These are phyloP conservation scores for Troides helena DNA, from an alignment of 2,888 invertebrate species.

Conservation along the genomic window DNA sequence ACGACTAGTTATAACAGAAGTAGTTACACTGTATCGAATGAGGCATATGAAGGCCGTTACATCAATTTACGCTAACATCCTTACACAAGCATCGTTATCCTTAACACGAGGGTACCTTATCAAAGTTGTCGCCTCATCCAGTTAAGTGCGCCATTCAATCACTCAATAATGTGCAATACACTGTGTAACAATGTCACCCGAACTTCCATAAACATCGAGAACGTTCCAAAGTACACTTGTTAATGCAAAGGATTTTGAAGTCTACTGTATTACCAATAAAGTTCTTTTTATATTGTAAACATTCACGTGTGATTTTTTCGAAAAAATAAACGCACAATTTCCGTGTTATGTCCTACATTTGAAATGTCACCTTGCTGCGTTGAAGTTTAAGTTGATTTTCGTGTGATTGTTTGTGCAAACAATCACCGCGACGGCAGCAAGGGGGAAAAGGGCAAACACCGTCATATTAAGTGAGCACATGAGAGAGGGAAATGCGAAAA, in stretches of 20 bases:
- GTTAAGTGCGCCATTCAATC: constrained; percentile 76
- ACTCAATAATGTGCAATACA: constrained; percentile 80
- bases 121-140: constrained; percentile 68
- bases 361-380: constrained; percentile 18
- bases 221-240: constrained; percentile 36
- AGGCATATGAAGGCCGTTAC: constrained; percentile 9
- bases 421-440: constrained; percentile 45
- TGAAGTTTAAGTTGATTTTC: constrained; percentile 37
- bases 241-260: constrained; percentile 36
- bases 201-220: constrained; percentile 52
- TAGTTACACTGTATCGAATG: constrained; percentile 1
- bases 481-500: constrained; percentile 78
- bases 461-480: constrained; percentile 80
- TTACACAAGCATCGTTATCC: constrained; percentile 44
- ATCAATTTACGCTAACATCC: constrained; percentile 20
- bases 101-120: constrained; percentile 67
- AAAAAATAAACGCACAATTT: constrained; percentile 41
- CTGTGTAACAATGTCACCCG: constrained; percentile 76
- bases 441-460: constrained; percentile 74
- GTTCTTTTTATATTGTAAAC: neutral
- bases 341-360: neutral
- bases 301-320: constrained; percentile 38
- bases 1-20: no score
- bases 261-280: constrained; percentile 24
- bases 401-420: constrained; percentile 32